Base-by-base conservation (phyloP, 2,797 vertebrate genomes). In the Sebastes goodei region DNA sequence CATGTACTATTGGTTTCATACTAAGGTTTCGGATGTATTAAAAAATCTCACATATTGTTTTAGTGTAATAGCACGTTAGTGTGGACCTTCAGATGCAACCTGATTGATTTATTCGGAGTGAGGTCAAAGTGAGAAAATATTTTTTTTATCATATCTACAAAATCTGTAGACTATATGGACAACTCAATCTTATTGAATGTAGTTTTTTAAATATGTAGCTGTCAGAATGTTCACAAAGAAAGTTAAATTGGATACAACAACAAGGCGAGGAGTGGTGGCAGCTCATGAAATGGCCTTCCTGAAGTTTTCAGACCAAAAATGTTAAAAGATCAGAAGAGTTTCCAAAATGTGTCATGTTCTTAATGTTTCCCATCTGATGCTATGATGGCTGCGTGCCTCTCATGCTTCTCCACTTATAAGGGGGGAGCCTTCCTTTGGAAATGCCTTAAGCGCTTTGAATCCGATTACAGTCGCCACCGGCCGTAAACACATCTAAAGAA, bases 351-450 rank as follows among this genome's bases (percentile, higher is more conserved):
- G 53, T 69, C 55, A 59, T 21, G 27, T 46, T 32, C 25, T 71
- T 62, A n/a, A 65, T 27, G 6, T 23, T 56, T 75, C 76, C 71
- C 15, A 25, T 81, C 63, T 63, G 69, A 85, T 20, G 21, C 61
- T 3, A 4, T n/a, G 32, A 56, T 73, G 88, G 72, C 66, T 64
- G 52, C 6, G 4, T 42, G 74, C 59, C 64, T 72, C 23, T 63
- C 71, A 60, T 66, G 27, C 32, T 4, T 64, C 57, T 32, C 46
- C 53, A 72, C 52, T 80, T 65, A 35, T n/a, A 2, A n/a, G 4
- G 4, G 21, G 30, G 30, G 14, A 46, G 9, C 12, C 5, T 71
- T 38, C 32, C 35, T 65, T 30, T 3, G 17, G 59, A 72, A 56
- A 35, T 25, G 65, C 62, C 65, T 74, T 55, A 55, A 79, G 70